Conservation (phyloP, 2,888 invertebrate genomes). For the Leptinotarsa rubiginosa region DNA sequence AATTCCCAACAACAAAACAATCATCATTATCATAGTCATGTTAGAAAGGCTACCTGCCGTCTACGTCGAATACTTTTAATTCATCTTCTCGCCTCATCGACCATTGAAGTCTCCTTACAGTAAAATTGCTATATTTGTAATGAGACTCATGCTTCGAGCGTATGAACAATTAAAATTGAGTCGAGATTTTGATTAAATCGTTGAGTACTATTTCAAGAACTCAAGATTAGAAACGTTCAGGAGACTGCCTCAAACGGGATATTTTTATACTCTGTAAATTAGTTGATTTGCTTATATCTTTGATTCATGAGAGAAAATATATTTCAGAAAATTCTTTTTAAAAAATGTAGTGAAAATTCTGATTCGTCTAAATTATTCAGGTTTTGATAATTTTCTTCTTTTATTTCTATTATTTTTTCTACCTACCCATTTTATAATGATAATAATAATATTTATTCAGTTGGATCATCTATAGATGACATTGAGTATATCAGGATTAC, state of each 20-base stretch:
- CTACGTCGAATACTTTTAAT: constrained; percentile 20
- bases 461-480: too few relatives aligned
- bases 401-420: too few relatives aligned
- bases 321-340: too few relatives aligned
- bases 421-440: too few relatives aligned
- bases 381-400: too few relatives aligned
- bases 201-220: neutral
- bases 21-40: constrained; percentile 30
- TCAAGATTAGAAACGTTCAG: neutral
- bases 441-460: too few relatives aligned
- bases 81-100: constrained; percentile 40
- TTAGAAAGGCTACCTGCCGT: constrained; percentile 37
- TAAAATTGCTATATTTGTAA: constrained; percentile 35
- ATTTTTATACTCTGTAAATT: neutral
- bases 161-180: constrained; percentile 38
- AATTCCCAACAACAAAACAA: constrained; percentile 24
- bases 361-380: too few relatives aligned
- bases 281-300: too few relatives aligned
- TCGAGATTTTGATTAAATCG: constrained; percentile 34
- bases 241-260: neutral
- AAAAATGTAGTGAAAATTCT: too few relatives aligned
- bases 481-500: too few relatives aligned
- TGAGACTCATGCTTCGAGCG: constrained; percentile 39
- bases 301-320: too few relatives aligned
- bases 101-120: constrained; percentile 34